Evolutionary conservation across 2,888 invertebrate genomes (phyloP), one percentile per base, ranked within the genome.

Genomic region (Vesta saturnalis): DNA sequence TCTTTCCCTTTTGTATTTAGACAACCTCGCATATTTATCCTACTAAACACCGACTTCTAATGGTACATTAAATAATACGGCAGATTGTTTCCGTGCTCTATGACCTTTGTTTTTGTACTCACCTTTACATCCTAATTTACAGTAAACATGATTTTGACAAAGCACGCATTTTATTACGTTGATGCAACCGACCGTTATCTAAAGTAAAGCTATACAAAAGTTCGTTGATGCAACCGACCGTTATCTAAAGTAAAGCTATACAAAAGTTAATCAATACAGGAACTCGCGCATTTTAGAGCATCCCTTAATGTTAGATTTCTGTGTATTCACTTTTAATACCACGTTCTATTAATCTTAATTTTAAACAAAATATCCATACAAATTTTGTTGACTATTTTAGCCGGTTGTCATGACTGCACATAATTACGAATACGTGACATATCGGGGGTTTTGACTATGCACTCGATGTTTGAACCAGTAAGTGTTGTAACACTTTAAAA

Each of bases 211-310:
- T 52, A 52, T 21, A 52, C 52, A 21, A 52, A 49, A 49, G 47
- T 18, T 52, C 18, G 19, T 52, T 19, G 19, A 52, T 52, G 19
- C 52, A 52, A n/a, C 52, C 19, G 19, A n/a, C 19, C 52, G 21
- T 49, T 52, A 52, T 52, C 19, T 52, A 52, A 52, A 52, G 52
- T 52, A n/a, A 52, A 52, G 52, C 21, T 52, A 52, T 21, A 52
- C 52, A 21, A 52, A 49, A 49, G 47, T 18, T 52, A 52, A 52
- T 52, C 52, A 52, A 52, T 52, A 52, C 52, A 52, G 19, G 52
- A 52, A 52, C 19, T 52, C 19, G 52, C 52, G 52, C 52, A 52
- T 19, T 19, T 52, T 18, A 49, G 30, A 30, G 30, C 49, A 19
- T 10, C 49, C 49, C 49, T 14, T 8, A 21, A 52, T 19, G 2